These are phyloP conservation scores for Xestia xanthographa DNA, from an alignment of 2,888 invertebrate species.

Conservation along the genomic window DNA sequence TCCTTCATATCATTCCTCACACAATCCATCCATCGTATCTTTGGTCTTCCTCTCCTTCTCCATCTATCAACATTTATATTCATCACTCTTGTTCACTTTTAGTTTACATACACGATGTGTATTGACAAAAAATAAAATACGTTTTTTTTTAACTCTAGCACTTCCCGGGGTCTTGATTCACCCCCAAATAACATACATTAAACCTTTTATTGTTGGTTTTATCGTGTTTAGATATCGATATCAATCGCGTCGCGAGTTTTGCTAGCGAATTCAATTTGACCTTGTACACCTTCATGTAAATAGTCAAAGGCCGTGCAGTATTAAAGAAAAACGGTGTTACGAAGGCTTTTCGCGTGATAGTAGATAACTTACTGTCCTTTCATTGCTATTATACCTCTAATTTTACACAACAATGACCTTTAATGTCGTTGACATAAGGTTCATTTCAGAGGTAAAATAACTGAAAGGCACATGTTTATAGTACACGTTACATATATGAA, in stretches of 20 bases:
- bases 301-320: conserved; percentile 64
- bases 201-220: neutral
- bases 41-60: too few species aligned
- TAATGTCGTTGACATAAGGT: neutral
- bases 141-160: neutral
- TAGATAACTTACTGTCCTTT: conserved; percentile 32
- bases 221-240: neutral
- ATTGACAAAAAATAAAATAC: neutral
- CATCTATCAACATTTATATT: too few species aligned
- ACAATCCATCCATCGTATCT: too few species aligned
- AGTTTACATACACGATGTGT: neutral
- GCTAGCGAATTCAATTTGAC: neutral
- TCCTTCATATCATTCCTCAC: too few species aligned
- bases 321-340: conserved; percentile 59
- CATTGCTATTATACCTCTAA: neutral
- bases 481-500: conserved; percentile 52
- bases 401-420: neutral
- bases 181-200: neutral
- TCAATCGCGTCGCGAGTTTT: fast-evolving
- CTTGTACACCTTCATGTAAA: conserved; percentile 31
- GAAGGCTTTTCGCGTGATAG: conserved; percentile 66
- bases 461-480: conserved; percentile 57
- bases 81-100: too few species aligned
- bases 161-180: neutral
- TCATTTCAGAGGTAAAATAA: conserved; percentile 24